Percentiles rank a stretch among this genome's conserved stretches.
Conservation (phyloP, 2,113 vertebrate genomes). For the Micromys minutus region DNA sequence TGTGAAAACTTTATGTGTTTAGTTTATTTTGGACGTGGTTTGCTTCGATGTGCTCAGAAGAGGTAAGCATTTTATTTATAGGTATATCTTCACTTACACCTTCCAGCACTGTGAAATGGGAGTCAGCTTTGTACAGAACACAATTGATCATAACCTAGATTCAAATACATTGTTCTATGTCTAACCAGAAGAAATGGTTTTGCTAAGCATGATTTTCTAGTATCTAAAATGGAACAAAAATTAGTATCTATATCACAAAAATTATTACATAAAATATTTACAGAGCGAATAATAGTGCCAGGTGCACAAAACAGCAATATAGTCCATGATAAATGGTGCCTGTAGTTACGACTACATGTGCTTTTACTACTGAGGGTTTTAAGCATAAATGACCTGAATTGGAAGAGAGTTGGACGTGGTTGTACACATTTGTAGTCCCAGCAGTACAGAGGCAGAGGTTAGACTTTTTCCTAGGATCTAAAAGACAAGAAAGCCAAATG, state of each 20-base stretch:
- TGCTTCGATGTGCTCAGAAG: conserved; percentile 78
- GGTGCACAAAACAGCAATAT: neutral
- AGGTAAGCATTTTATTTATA: conserved; percentile 73
- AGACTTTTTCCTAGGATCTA: neutral
- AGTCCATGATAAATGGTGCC: conserved; percentile 4
- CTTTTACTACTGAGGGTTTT: neutral
- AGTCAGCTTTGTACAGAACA: neutral
- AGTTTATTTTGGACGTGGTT: conserved; percentile 81
- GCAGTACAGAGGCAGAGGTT: neutral
- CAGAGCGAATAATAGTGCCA: neutral
- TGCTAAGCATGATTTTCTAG: conserved; percentile 25
- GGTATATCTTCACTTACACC: neutral
- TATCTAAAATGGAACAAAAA: conserved; percentile 47
- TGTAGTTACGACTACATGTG: conserved; percentile 46
- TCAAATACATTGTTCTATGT: conserved; percentile 39
- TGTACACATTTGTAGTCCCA: neutral
- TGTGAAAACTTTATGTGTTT: conserved; percentile 80
- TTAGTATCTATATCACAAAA: neutral
- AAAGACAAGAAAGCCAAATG: neutral
- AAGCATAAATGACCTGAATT: neutral
- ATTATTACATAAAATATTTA: neutral
- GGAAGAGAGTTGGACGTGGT: neutral
- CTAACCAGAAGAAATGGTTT: neutral
- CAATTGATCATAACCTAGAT: neutral
- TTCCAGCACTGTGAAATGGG: conserved; percentile 20